Conservation (phyloP, 2,888 invertebrate species). For the Drosophila testacea region DNA sequence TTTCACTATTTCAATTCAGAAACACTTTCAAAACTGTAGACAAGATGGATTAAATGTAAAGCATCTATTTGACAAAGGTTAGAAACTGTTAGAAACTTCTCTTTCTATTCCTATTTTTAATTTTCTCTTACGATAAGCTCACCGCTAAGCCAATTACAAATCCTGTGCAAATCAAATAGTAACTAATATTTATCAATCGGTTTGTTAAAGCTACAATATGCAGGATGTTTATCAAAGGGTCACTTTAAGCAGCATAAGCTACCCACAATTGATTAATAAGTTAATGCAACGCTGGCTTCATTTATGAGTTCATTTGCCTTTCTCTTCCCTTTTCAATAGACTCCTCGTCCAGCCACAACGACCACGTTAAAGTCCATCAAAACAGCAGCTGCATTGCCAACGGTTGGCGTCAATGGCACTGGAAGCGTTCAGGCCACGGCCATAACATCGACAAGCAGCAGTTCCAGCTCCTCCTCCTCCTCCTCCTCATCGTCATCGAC, state of each 20-base stretch:
- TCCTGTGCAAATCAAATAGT: not conserved
- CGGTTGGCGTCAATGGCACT: slow-evolving; percentile 60
- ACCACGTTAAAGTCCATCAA: slow-evolving; percentile 44
- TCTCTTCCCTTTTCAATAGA: slow-evolving; percentile 30
- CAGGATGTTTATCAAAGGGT: not conserved
- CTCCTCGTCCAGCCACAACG: slow-evolving; percentile 59
- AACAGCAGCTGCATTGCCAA: slow-evolving; percentile 34
- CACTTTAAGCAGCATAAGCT: not conserved
- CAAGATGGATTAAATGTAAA: not conserved
- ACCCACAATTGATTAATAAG: not conserved
- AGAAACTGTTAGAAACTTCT: too few species aligned
- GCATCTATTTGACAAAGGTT: too few species aligned
- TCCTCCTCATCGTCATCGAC: slow-evolving; percentile 33
- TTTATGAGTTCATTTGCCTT: not conserved
- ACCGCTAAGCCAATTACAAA: not conserved
- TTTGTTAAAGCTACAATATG: not conserved
- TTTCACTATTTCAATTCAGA: not conserved
- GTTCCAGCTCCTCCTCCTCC: slow-evolving; percentile 5
- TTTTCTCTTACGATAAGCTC: too few species aligned
- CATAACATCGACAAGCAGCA: slow-evolving; percentile 53
- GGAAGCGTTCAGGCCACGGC: slow-evolving; percentile 72
- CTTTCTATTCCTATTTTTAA: too few species aligned
- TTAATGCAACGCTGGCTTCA: slow-evolving; percentile 1
- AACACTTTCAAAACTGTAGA: too few species aligned
- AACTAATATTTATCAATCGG: not conserved